Base-by-base conservation (phyloP, 92 coral and sea anemone genomes). In the Phymanthus crucifer region DNA sequence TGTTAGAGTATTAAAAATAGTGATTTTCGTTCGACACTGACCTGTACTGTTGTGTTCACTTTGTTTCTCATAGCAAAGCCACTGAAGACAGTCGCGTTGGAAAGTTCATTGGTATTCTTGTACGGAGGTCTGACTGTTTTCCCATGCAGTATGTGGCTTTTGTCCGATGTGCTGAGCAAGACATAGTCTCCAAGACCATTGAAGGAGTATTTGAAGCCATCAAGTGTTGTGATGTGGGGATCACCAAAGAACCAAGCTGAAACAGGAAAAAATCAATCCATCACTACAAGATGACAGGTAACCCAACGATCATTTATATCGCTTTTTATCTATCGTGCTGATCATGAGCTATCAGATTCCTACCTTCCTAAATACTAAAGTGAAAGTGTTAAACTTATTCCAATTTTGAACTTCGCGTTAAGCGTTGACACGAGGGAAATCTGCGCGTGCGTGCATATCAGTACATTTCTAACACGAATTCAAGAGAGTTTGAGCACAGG, bases 161-260 rank as follows among this genome's bases (percentile, higher is more conserved):
- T 37, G 85, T 91, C 89, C 21, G n/a, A 38, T 6, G 85, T 70
- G 13, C 72, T 74, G 23, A 86, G 46, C 78, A 92, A 16, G 8
- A 84, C 83, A 48, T 89, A 92, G 4, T 92, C 97, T 10, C 97
- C 97, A 71, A 84, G 90, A 7, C 97, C 97, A 48, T 92, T 92
- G 48, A 92, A 92, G 13, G 91, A 80, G 78, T 86, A 92, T 83
- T 79, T 81, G 3, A 21, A 35, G 23, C 91, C 88, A 73, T 92
- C 97, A 37, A 92, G 80, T 3, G 97, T 89, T 27, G 91, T 66
- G 75, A 92, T 84, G 45, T 92, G 97, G 0, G 97, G 97, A 82
- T 92, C 97, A 56, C 97, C 97, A 34, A 61, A 89, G 80, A 81
- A 61, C 80, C 83, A 84, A 26, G 72, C 97, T 92, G 73, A 16